Percentiles rank a stretch among this genome's conserved stretches.
These are phyloP conservation scores for Chromobotia macracanthus DNA, from an alignment of 2,797 vertebrate species.

Conservation along the genomic window DNA sequence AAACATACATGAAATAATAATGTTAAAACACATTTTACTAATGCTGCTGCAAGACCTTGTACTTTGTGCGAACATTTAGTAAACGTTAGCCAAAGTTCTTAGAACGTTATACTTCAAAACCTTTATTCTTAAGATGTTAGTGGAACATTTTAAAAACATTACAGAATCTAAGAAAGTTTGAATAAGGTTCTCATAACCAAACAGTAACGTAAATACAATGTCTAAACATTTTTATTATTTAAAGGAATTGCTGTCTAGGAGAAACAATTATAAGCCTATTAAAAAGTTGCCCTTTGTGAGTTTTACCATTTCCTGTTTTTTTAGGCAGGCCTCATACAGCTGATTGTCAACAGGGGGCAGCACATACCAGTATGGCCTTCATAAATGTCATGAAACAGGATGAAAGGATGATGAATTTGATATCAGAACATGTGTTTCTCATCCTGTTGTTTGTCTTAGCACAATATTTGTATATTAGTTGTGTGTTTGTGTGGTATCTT, in stretches of 20 bases:
- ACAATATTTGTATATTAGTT: conserved; percentile 3
- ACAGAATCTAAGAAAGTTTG: too few species aligned
- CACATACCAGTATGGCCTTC: background rate
- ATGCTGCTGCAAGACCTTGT: too few species aligned
- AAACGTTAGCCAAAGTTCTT: too few species aligned
- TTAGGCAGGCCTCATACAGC: background rate
- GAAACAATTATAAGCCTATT: background rate
- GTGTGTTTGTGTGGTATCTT: conserved; percentile 57
- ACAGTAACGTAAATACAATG: too few species aligned
- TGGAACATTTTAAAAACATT: too few species aligned
- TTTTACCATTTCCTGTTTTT: background rate
- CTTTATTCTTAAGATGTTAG: too few species aligned
- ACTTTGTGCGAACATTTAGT: too few species aligned
- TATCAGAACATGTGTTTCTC: conserved; percentile 26
- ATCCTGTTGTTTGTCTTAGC: conserved; percentile 40
- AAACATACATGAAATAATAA: too few species aligned
- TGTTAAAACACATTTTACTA: too few species aligned
- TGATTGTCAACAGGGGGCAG: conserved; percentile 6
- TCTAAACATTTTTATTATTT: too few species aligned
- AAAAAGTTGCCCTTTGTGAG: background rate
- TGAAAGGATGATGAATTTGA: background rate
- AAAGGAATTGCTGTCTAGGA: background rate
- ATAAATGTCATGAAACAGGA: background rate
- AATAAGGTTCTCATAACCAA: too few species aligned
- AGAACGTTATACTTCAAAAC: too few species aligned